These are phyloP conservation scores for Bursaphelenchus okinawaensis DNA, from an alignment of 2,888 invertebrate genomes.

Conservation along the genomic window DNA sequence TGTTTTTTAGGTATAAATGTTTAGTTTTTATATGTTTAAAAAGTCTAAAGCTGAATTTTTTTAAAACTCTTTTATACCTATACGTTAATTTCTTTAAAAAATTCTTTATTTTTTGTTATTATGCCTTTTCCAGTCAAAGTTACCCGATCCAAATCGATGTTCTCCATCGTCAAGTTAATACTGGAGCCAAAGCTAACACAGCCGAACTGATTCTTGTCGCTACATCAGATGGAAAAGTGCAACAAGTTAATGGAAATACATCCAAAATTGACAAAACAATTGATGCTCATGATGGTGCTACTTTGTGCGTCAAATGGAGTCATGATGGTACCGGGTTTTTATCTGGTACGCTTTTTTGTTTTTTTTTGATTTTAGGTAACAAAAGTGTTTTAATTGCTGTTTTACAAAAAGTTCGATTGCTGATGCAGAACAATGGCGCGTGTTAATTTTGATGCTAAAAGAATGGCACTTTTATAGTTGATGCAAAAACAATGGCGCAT, in stretches of 20 bases:
- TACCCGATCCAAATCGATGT: conserved; percentile 16
- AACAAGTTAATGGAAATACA: conserved; percentile 64
- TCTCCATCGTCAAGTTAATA: background rate
- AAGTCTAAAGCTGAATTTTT: no score
- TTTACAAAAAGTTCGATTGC: conserved; percentile 1
- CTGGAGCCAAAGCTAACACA: background rate
- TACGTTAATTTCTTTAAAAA: no score
- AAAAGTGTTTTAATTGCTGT: background rate
- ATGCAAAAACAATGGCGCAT: background rate
- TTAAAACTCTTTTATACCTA: no score
- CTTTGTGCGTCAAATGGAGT: conserved; percentile 84
- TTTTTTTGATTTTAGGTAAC: background rate
- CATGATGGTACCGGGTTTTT: conserved; percentile 88
- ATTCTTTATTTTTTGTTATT: conserved; percentile 9
- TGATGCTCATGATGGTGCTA: conserved; percentile 79
- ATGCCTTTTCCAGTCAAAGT: conserved; percentile 16
- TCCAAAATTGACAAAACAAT: conserved; percentile 79
- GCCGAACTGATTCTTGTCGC: background rate
- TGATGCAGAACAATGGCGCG: background rate
- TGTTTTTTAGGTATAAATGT: no score
- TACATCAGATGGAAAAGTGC: background rate
- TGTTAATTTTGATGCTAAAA: no score
- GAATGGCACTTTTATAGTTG: no score
- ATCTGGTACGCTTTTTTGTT: conserved; percentile 66
- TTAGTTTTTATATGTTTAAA: no score